Evolutionary conservation across 2,797 vertebrate species (phyloP).

Genomic region (Anguilla anguilla): DNA sequence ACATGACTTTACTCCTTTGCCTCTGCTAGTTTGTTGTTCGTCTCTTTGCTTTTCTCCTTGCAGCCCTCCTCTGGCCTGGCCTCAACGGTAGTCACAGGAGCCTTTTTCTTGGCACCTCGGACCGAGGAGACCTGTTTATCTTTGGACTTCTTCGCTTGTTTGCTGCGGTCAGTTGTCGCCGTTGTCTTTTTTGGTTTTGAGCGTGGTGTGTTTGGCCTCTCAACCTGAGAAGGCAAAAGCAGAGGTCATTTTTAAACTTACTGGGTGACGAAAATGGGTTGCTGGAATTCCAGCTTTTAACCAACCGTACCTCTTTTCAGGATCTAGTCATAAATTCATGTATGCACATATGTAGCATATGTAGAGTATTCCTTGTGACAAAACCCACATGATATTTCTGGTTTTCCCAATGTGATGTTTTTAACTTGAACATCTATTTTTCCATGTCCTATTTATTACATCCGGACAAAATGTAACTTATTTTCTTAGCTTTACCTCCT

Average conservation of each 20-base stretch:
- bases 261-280: neutral
- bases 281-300: neutral
- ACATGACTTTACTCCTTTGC: constrained; percentile 87
- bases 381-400: neutral
- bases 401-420: neutral
- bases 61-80: constrained; percentile 81
- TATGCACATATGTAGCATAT: neutral
- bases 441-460: neutral
- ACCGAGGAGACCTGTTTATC: constrained; percentile 85
- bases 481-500: neutral
- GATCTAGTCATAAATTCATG: neutral
- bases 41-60: constrained; percentile 96
- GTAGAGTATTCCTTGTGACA: neutral
- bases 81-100: constrained; percentile 62
- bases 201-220: constrained; percentile 82
- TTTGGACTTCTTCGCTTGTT: constrained; percentile 89
- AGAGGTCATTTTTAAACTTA: neutral
- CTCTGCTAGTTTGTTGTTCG: constrained; percentile 98
- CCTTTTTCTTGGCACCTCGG: constrained; percentile 90
- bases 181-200: constrained; percentile 95
- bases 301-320: neutral
- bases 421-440: neutral
- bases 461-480: neutral
- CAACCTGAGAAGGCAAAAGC: constrained; percentile 72
- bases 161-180: constrained; percentile 75